Conservation (phyloP, 1,140 invertebrate genomes). For the Tyrophagus putrescentiae region DNA sequence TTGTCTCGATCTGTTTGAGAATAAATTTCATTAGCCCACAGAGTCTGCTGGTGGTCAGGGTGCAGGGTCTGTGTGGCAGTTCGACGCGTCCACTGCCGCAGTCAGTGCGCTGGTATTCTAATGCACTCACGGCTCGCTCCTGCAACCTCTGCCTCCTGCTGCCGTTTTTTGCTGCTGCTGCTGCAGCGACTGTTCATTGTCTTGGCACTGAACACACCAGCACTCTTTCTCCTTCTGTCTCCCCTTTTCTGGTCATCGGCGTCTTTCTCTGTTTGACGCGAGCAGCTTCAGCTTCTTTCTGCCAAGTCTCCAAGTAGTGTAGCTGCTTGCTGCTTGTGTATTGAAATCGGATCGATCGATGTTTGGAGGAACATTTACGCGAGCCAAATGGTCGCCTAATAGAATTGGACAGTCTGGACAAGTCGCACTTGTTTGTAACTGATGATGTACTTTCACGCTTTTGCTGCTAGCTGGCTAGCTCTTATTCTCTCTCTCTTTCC, state of each 20-base stretch:
- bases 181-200: too few species aligned
- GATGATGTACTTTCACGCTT: neutral
- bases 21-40: conserved; percentile 5
- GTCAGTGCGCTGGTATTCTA: neutral
- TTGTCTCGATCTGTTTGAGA: neutral
- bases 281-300: neutral
- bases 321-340: too few species aligned
- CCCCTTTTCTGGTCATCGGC: neutral
- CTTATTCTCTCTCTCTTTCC: neutral
- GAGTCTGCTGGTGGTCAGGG: neutral
- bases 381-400: neutral
- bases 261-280: neutral
- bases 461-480: neutral
- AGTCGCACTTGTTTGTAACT: conserved; percentile 14
- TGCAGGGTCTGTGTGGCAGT: too few species aligned
- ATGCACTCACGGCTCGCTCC: too few species aligned
- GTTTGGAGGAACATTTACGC: neutral
- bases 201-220: too few species aligned
- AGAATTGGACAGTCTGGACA: conserved; percentile 14
- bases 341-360: conserved; percentile 15
- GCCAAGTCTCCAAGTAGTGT: too few species aligned
- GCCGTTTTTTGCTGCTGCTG: too few species aligned
- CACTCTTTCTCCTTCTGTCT: too few species aligned
- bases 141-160: too few species aligned
- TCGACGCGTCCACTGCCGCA: too few species aligned